Evolutionary conservation across 2,113 vertebrate genomes (phyloP).

Genomic region (Paradisaea rubra): DNA sequence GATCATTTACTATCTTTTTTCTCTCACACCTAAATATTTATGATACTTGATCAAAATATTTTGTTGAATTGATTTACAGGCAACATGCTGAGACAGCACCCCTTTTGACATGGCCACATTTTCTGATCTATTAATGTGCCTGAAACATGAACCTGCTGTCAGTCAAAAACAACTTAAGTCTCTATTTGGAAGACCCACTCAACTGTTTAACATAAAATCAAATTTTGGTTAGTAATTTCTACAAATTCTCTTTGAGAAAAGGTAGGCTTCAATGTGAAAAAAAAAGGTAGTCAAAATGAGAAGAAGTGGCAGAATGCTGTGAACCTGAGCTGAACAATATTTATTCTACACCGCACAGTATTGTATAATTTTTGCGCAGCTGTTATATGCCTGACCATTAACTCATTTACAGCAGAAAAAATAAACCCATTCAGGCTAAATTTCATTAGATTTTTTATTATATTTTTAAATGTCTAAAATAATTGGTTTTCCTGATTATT

Average conservation of each 20-base stretch:
- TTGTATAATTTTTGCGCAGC: not conserved
- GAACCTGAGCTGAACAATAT: not conserved
- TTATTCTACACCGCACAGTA: not conserved
- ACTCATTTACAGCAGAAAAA: not conserved
- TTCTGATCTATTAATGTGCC: not conserved
- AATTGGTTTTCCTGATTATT: not conserved
- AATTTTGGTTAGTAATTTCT: not conserved
- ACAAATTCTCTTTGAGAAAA: not conserved
- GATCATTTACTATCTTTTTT: not conserved
- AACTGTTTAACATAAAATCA: not conserved
- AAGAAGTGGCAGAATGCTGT: not conserved
- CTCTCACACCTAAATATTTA: not conserved
- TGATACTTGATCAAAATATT: constrained; percentile 13
- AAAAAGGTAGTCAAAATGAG: not conserved
- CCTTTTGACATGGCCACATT: not conserved
- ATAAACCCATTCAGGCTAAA: not conserved
- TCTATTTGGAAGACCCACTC: not conserved
- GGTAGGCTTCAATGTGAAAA: not conserved
- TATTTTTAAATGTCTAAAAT: not conserved
- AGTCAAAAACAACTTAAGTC: not conserved
- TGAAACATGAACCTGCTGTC: not conserved
- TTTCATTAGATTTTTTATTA: not conserved
- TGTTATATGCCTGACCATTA: not conserved
- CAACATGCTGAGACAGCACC: not conserved
- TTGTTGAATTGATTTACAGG: not conserved